Evolutionary conservation across 2,797 vertebrate genomes (phyloP), one percentile per base, ranked within the genome.

Genomic region (Catostomus latipinnis): DNA sequence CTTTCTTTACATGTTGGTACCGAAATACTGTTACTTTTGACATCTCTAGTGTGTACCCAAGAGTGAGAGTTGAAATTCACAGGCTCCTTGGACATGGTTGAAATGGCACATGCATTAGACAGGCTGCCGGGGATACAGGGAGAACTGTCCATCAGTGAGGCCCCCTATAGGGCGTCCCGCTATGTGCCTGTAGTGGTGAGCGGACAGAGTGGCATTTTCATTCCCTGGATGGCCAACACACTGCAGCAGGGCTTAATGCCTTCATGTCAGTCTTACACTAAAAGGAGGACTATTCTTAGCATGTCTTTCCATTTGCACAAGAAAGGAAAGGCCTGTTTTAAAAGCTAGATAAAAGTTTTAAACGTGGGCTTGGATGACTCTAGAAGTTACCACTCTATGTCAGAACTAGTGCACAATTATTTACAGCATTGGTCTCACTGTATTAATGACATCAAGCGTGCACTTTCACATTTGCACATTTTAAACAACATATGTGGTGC

Each of bases 141-240:
- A 54, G 70, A 67, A 18, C 48, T 74, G 69, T 81, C 69, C 56
- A 77, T 73, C 78, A 81, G 16, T 14, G 1, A 73, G 62, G 34
- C 14, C 66, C 61, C 62, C 74, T 73, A 69, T 62, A 66, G 62
- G 74, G 68, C 8, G 48, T 69, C 13, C 66, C 18, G 62, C 71
- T 76, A 80, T 75, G 80, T 68, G 76, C 76, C 76, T 72, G 67
- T 57, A 8, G 60, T 61, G 53, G 52, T 65, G 43, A 57, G 13
- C 65, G 46, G 62, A 58, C 14, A 70, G 69, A 63, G 48, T 70
- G 60, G 60, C 68, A 11, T 71, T 11, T 74, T 52, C 14, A 73
- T 56, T 69, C 71, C 48, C 78, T 8, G 46, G 22, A 74, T 67
- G 57, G 61, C 16, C 11, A 65, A 60, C 46, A 53, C 14, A 58